Percentiles rank a stretch among this genome's conserved stretches.
Evolutionary conservation across 2,888 invertebrate species (phyloP).

Genomic region (Heliconius sara): DNA sequence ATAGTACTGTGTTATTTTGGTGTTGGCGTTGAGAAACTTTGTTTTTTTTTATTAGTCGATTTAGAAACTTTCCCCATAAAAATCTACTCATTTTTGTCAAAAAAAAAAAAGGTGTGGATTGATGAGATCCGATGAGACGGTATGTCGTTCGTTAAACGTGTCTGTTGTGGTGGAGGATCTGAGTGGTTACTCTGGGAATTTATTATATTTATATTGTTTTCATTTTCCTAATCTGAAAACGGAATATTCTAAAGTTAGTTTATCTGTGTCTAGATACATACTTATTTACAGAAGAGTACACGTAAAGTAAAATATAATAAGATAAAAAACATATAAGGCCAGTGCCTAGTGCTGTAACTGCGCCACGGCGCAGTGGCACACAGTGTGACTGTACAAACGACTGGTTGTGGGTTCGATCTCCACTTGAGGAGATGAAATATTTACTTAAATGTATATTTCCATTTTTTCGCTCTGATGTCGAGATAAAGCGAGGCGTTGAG

Average conservation of each 20-base stretch:
- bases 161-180: neutral
- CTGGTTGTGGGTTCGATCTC: no score
- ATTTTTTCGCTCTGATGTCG: no score
- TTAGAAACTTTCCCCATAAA: neutral
- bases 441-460: no score
- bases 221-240: no score
- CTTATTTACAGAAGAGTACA: no score
- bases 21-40: constrained; percentile 11
- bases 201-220: neutral
- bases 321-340: no score
- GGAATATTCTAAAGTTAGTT: neutral
- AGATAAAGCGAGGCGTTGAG: no score
- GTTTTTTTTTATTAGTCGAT: neutral
- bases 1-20: constrained; percentile 25
- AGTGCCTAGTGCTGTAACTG: no score
- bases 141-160: neutral
- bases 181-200: neutral
- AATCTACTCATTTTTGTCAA: neutral
- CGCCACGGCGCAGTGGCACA: no score
- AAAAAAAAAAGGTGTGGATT: neutral
- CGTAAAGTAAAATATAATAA: no score
- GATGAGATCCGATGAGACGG: neutral
- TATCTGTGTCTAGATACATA: neutral
- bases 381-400: no score
- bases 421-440: no score